These are phyloP conservation scores for Esox niger DNA, from an alignment of 2,113 vertebrate species.

Conservation along the genomic window DNA sequence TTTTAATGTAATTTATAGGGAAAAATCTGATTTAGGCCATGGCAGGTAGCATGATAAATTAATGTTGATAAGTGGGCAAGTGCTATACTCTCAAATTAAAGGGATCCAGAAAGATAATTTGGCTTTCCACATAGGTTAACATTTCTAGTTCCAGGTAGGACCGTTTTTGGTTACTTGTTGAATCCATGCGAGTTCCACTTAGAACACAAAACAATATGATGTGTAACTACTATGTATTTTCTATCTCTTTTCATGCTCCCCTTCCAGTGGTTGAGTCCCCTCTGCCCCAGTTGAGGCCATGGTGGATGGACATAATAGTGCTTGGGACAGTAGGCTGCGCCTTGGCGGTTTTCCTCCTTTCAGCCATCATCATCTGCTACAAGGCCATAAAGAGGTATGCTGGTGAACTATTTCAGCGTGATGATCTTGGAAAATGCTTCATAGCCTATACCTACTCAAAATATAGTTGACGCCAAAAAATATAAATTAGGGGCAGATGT, in stretches of 20 bases:
- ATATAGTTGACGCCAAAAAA: no score
- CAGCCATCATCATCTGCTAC: constrained; percentile 96
- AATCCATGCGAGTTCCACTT: no score
- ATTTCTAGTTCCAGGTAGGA: no score
- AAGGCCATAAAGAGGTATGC: constrained; percentile 96
- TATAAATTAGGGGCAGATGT: no score
- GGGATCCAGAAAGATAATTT: no score
- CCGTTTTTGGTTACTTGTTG: no score
- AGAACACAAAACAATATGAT: no score
- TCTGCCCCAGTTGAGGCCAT: constrained; percentile 80
- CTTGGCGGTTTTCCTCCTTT: constrained; percentile 84
- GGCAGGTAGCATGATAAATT: neutral
- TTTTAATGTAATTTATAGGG: constrained; percentile 1
- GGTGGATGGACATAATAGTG: constrained; percentile 88
- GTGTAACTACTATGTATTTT: neutral
- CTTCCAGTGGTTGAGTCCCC: constrained; percentile 76
- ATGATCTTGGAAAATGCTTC: no score
- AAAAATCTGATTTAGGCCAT: constrained; percentile 1
- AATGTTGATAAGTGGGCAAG: neutral
- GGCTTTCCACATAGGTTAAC: no score
- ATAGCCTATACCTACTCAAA: no score
- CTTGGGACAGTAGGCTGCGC: constrained; percentile 83
- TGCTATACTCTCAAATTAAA: no score
- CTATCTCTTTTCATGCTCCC: constrained; percentile 9
- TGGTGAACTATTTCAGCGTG: neutral